Conservation (phyloP, 2,113 vertebrate species). For the Lampris incognitus region DNA sequence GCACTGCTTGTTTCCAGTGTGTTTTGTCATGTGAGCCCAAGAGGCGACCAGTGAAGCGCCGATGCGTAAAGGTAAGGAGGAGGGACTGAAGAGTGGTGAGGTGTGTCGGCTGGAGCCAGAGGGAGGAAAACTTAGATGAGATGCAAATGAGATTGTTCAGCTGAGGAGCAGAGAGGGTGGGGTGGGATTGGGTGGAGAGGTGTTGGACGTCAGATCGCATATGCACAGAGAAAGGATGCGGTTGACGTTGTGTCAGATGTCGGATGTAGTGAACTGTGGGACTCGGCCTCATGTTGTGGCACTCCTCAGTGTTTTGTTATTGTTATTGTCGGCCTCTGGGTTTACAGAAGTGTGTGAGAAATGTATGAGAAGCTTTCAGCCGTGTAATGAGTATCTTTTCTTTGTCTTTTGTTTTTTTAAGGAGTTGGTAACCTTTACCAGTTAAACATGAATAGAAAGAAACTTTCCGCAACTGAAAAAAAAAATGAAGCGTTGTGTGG, state of each 20-base stretch:
- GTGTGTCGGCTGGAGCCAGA: conserved; percentile 38
- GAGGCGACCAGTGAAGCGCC: conserved; percentile 35
- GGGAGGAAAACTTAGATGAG: conserved; percentile 25
- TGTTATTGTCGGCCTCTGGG: conserved; percentile 36
- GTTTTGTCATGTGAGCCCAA: conserved; percentile 63
- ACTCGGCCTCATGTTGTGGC: conserved; percentile 50
- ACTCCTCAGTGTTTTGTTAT: conserved; percentile 50
- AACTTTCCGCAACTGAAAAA: conserved; percentile 68
- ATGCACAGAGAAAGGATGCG: not conserved
- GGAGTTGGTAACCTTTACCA: conserved; percentile 57
- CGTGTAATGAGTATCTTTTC: conserved; percentile 41
- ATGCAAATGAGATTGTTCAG: conserved; percentile 21
- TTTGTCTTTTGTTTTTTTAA: conserved; percentile 35
- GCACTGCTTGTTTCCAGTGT: conserved; percentile 59
- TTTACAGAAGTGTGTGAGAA: conserved; percentile 44
- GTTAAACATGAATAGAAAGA: conserved; percentile 52
- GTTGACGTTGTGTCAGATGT: conserved; percentile 21
- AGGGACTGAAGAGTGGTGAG: conserved; percentile 51
- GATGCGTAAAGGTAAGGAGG: conserved; percentile 22
- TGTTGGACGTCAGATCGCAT: conserved; percentile 46
- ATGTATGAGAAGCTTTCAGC: conserved; percentile 47
- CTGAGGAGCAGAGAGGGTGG: conserved; percentile 19
- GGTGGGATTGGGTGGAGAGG: conserved; percentile 7
- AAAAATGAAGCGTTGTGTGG: conserved; percentile 72
- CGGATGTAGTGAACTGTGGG: conserved; percentile 55